Base-by-base conservation (phyloP, 2,888 invertebrate genomes). In the Campaea margaritaria region DNA sequence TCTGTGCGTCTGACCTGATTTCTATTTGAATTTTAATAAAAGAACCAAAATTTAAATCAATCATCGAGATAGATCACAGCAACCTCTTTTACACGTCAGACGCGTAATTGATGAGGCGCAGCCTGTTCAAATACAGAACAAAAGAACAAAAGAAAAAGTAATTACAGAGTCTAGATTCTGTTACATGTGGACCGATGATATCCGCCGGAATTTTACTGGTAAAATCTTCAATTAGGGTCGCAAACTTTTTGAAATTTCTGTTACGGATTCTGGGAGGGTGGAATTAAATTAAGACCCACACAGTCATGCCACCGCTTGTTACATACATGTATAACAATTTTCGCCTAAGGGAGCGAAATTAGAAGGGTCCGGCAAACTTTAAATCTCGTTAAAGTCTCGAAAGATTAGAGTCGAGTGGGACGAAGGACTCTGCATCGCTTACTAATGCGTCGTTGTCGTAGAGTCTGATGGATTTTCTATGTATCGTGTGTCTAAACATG, bases 281-380 rank as follows among this genome's bases (percentile, higher is more conserved):
- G 58, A 71, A 74, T 72, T 66, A 69, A 73, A 75, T 74, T 67
- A 69, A 69, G 57, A 39, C 53, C 60, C 49, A 49, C 45, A 65
- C 45, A 61, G 41, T 52, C 51, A 52, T 54, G 50, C 38, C 39
- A n/a, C 48, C 15, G 51, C 54, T 64, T 58, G 67, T 70, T 63
- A 65, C 49, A 48, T 64, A 64, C 54, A 66, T 66, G 65, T 58
- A 51, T 62, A 72, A 68, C 58, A 68, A 70, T 72, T 69, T 65
- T 43, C 50, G 65, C 51, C 58, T 50, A 67, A 64, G 58, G 51
- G 52, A 61, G 66, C 62, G 58, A 70, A 70, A 68, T 76, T 68
- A 72, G 59, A 64, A 65, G 72, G 73, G 71, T 69, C 70, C 63
- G 44, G 53, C 57, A 21, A 70, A 74, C 72, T 78, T 78, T 67